Percentiles rank a stretch among this genome's conserved stretches.
Evolutionary conservation across 2,113 vertebrate species (phyloP).

Genomic region (Amphiprion percula): DNA sequence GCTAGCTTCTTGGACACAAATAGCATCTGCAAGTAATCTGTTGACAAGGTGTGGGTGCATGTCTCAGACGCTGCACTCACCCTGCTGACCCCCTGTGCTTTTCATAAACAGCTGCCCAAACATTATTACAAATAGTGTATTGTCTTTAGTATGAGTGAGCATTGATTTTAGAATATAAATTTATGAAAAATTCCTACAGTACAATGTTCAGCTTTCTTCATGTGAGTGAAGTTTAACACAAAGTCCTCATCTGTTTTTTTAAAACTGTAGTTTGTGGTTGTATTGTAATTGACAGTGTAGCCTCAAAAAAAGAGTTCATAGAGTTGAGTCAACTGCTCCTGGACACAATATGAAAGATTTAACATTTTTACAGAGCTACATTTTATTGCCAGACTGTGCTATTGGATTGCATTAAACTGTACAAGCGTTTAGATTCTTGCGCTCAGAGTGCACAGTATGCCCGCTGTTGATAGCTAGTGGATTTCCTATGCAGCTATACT

Average conservation of each 20-base stretch:
- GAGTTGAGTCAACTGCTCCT: conserved; percentile 12
- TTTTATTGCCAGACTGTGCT: conserved; percentile 19
- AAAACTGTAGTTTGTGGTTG: neutral
- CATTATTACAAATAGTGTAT: too few species aligned
- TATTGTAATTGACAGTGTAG: neutral
- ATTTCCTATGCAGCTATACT: conserved; percentile 49
- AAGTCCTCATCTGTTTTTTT: neutral
- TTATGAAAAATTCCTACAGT: too few species aligned
- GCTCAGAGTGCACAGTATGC: conserved; percentile 19
- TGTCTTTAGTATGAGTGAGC: too few species aligned
- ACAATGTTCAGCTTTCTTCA: neutral
- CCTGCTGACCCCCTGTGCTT: too few species aligned
- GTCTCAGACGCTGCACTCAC: neutral
- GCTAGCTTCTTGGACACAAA: conserved; percentile 1
- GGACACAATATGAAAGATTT: conserved; percentile 17
- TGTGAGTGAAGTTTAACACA: neutral
- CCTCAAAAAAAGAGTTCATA: neutral
- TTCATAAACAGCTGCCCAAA: too few species aligned
- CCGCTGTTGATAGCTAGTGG: conserved; percentile 27
- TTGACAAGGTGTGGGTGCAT: neutral
- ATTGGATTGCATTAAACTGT: conserved; percentile 20
- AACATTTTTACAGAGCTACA: conserved; percentile 4
- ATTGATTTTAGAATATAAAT: too few species aligned
- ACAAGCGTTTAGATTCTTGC: conserved; percentile 22
- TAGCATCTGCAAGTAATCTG: neutral